Conservation (phyloP, 2,113 vertebrate species). For the Haliaeetus leucogaster region DNA sequence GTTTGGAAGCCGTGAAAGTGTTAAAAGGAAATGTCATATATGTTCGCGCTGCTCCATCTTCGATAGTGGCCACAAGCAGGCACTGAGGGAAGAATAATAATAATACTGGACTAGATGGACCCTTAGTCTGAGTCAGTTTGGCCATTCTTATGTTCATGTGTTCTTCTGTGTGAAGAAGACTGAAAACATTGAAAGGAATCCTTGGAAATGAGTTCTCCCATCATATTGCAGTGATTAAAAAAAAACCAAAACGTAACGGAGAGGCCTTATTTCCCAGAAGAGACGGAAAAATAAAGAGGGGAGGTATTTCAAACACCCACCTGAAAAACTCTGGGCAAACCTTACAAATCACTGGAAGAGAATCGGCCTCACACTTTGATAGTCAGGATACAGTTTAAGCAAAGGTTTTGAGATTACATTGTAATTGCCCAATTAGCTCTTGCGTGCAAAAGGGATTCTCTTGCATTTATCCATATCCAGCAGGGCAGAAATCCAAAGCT, state of each 20-base stretch:
- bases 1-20: not conserved
- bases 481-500: conserved; percentile 54
- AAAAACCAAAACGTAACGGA: not conserved
- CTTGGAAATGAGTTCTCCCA: not conserved
- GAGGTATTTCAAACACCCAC: not conserved
- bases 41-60: not conserved
- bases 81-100: not conserved
- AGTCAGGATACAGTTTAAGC: not conserved
- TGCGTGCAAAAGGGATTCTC: conserved; percentile 29
- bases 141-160: not conserved
- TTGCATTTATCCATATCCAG: conserved; percentile 8
- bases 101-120: not conserved
- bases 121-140: not conserved
- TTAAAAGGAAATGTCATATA: not conserved
- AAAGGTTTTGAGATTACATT: not conserved
- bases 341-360: not conserved
- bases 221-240: not conserved
- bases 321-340: not conserved
- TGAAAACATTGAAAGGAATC: not conserved
- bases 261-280: not conserved
- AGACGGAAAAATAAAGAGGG: not conserved
- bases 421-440: conserved; percentile 55
- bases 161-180: not conserved
- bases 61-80: not conserved
- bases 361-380: not conserved